Percentiles rank a stretch among this genome's conserved stretches.
Evolutionary conservation across 1,140 invertebrate genomes (phyloP).

Genomic region (Drosophila varians): DNA sequence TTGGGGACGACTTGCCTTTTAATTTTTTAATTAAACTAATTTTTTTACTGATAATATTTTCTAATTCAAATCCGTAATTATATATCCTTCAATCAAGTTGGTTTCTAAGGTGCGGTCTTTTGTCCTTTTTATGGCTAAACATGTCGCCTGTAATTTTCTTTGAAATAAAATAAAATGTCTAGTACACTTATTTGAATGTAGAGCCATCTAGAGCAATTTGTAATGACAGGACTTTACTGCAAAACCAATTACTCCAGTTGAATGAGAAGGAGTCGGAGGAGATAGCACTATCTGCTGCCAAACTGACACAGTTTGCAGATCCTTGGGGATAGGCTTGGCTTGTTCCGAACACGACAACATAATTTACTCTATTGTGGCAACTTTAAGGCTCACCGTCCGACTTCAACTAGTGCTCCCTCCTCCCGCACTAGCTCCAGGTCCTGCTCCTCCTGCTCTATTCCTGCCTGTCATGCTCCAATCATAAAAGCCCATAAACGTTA

Average conservation of each 20-base stretch:
- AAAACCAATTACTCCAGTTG: slow-evolving; percentile 33
- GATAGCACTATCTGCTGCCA: slow-evolving; percentile 38
- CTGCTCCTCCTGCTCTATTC: slow-evolving; percentile 3
- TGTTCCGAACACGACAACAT: slow-evolving; percentile 65
- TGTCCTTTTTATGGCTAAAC: slow-evolving; percentile 18
- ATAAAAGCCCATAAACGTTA: slow-evolving; percentile 71
- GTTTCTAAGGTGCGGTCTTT: not conserved
- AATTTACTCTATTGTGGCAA: slow-evolving; percentile 45
- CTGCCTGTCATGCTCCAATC: slow-evolving; percentile 58
- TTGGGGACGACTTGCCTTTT: not conserved
- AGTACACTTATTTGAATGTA: slow-evolving; percentile 50
- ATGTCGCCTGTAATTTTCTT: slow-evolving; percentile 30
- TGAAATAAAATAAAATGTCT: slow-evolving; percentile 39
- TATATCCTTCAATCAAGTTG: not conserved
- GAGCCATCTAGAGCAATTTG: slow-evolving; percentile 51
- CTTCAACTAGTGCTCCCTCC: not conserved
- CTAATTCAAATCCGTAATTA: not conserved
- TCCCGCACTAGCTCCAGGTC: no score
- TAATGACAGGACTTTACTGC: slow-evolving; percentile 49
- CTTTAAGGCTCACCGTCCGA: slow-evolving; percentile 43
- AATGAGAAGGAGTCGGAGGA: slow-evolving; percentile 11
- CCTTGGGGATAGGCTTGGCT: slow-evolving; percentile 76
- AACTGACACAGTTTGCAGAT: slow-evolving; percentile 64
- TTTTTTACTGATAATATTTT: not conserved
- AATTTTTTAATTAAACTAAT: slow-evolving; percentile 1